Evolutionary conservation across 2,797 vertebrate species (phyloP).

Genomic region (Malacoraja senta): DNA sequence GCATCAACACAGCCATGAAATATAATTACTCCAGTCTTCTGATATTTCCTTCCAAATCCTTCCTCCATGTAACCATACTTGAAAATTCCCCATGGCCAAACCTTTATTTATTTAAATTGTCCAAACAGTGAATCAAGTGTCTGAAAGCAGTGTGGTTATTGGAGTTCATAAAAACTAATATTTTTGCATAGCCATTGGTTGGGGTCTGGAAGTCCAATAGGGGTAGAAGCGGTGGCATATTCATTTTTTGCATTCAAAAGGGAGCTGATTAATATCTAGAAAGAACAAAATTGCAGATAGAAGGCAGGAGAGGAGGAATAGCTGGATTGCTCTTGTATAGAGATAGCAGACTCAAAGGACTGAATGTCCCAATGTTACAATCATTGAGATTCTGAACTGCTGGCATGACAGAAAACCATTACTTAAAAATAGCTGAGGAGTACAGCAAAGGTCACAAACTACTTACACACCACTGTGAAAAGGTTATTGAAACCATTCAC

Average conservation of each 20-base stretch:
- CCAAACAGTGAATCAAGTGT: too few species aligned
- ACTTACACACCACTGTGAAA: background rate
- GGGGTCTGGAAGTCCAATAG: too few species aligned
- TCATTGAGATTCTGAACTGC: background rate
- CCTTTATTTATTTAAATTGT: background rate
- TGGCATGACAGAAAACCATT: background rate
- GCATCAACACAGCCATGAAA: background rate
- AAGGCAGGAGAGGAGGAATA: background rate
- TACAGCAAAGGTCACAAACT: background rate
- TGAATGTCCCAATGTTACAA: too few species aligned
- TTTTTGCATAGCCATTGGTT: too few species aligned
- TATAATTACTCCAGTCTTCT: background rate
- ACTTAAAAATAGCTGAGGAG: background rate
- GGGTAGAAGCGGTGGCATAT: too few species aligned
- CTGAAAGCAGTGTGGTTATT: too few species aligned
- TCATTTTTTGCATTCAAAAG: too few species aligned
- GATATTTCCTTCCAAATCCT: background rate
- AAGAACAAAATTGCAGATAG: background rate
- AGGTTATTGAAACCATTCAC: background rate
- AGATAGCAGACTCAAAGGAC: too few species aligned
- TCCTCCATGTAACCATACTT: background rate
- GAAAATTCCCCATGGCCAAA: background rate
- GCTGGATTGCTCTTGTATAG: background rate
- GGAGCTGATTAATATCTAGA: too few species aligned
- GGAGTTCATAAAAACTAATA: too few species aligned